Evolutionary conservation across 2,113 vertebrate genomes (phyloP), one percentile per base, ranked within the genome.

Genomic region (Indicator maculatus): DNA sequence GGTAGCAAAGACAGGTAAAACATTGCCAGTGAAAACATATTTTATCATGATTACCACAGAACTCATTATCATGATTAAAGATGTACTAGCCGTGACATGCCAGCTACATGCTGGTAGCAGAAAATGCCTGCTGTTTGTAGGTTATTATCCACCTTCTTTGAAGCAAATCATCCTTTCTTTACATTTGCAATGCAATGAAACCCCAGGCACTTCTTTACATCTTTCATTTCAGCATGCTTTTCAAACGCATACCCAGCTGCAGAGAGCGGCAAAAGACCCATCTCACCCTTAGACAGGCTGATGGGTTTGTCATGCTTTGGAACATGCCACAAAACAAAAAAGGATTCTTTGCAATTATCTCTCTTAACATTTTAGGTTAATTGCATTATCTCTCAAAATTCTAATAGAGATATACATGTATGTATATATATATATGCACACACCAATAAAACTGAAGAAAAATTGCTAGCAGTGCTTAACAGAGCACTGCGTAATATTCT

Each of bases 11-110:
- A 55, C 82, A 95, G 85, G 82, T 88, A 86, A 91, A 95, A 55
- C 86, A 92, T 66, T 88, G 91, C 90, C 91, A 89, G 95, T 93
- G 92, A 87, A 88, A 93, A 94, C 91, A 91, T 96, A 96, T 95
- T 97, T 97, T 96, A 93, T 92, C 89, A 78, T 79, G 91, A 94
- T 96, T 97, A 95, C 94, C 75, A 73, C 75, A 91, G 84, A 96
- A 95, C 86, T 95, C 95, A 93, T 96, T 97, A 95, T 95, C 95
- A 93, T 97, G 92, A 97, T 97, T 96, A 97, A 97, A 97, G 92
- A 96, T 88, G 84, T 96, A 93, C 94, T 96, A 95, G 92, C 89
- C 82, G 73, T 89, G 95, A 96, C 92, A 96, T 95, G 93, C 93
- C 91, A 95, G 91, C 95, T 96, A 89, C 95, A 95, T 89, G 89